Evolutionary conservation across 2,888 invertebrate genomes (phyloP), one percentile per base, ranked within the genome.

Genomic region (Chrysina gloriosa): DNA sequence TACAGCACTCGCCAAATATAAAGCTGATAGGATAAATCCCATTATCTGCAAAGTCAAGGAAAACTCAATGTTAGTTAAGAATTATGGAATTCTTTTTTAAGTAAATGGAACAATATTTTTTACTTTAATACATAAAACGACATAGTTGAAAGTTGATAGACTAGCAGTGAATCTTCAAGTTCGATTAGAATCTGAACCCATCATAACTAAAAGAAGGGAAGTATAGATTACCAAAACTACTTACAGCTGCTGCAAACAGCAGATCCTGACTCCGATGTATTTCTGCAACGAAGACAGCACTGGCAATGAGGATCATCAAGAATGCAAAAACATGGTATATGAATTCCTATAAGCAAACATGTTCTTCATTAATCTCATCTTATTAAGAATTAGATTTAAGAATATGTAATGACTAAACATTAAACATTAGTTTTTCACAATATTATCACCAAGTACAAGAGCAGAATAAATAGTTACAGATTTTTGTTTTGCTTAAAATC

Each of bases 301-400:
- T 89, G 2, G 93, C 91, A 61, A 90, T 88, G 54, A 95, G 80
- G 73, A 93, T 87, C 65, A 95, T 82, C 64, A 92, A 84, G 75
- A 89, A 92, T 1, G 90, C 94, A 68, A 92, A 83, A 4, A 89
- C 86, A 75, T 95, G 95, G 78, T 93, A 95, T 70, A 95, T 86
- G 64, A 94, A 87, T 86, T 95, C 94, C 95, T 95, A 84, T 47
- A 88, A 85, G 69, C 9, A 48, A 23, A 48, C 4, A 48, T 11
- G 23, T 39, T 39, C 39, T 39, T 39, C 11, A 2, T 2, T 4
- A 4, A n/a, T 36, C 36, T 4, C 2, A 36, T 36, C 2, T 36
- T n/a, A 36, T 36, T 36, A n/a, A 36, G 9, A 39, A 7, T 39
- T n/a, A n/a, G n/a, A n/a, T n/a, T n/a, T n/a, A n/a, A n/a, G n/a